Conservation (phyloP, 2,113 vertebrate species). For the Silurus glanis region DNA sequence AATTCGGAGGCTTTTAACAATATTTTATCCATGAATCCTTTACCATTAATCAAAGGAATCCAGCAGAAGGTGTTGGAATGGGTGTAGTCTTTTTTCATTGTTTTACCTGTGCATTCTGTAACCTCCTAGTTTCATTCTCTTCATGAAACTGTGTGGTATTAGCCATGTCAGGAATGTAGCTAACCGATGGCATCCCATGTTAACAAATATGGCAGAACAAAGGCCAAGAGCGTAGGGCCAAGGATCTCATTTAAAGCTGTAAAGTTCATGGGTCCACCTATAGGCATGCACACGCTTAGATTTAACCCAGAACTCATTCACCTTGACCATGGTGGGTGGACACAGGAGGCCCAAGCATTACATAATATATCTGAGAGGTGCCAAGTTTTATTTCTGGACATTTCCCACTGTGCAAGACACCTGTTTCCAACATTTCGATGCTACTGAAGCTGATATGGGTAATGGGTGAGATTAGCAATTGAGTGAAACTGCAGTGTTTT, state of each 20-base stretch:
- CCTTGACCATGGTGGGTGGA: background rate
- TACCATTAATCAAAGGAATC: background rate
- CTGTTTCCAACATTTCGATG: background rate
- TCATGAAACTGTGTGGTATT: constrained; percentile 46
- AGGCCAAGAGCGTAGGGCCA: constrained; percentile 56
- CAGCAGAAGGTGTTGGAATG: background rate
- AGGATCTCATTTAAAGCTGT: constrained; percentile 57
- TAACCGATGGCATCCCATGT: constrained; percentile 58
- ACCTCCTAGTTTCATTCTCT: constrained; percentile 34
- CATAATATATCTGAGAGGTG: background rate
- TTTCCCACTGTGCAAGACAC: background rate
- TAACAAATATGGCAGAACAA: constrained; percentile 55
- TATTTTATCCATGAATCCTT: too few species aligned
- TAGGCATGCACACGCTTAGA: constrained; percentile 51
- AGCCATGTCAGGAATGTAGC: constrained; percentile 55
- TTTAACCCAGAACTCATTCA: background rate
- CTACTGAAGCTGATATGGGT: background rate
- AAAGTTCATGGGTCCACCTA: constrained; percentile 50
- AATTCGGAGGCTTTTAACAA: too few species aligned
- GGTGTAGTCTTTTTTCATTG: background rate
- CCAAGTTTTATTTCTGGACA: background rate
- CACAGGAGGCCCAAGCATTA: background rate
- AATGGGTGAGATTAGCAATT: background rate
- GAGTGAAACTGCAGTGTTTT: background rate
- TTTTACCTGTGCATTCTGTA: background rate